Evolutionary conservation across 2,888 invertebrate species (phyloP), one percentile per base, ranked within the genome.

Genomic region (Scaptomyza flava): DNA sequence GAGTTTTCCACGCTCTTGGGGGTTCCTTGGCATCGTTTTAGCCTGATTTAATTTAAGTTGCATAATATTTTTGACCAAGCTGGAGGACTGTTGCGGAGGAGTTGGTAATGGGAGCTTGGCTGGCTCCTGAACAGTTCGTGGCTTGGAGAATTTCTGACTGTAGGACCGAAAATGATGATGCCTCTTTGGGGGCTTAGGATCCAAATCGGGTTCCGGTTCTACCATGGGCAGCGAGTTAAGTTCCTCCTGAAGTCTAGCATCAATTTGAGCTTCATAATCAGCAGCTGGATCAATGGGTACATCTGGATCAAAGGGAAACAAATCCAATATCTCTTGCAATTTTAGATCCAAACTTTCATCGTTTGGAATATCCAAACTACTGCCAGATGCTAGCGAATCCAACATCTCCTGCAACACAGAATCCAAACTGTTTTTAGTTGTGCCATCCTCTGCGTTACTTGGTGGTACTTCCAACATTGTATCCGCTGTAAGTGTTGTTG

Each of bases 221-320:
- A 79, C 52, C 47, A 75, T 50, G 5, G 79, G 79, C 33, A 79
- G 36, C 0, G 79, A 69, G 30, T 84, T 48, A 0, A 79, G 64
- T 42, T 81, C 79, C 17, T 64, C 70, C 51, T 74, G 69, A 30
- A 79, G 50, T 0, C 79, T 50, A 0, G 85, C 85, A 33, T 79
- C 79, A 2, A 79, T 73, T 3, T 65, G 53, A 0, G 47, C 70
- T 27, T 79, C 75, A 2, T 52, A n/a, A 7, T 52, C 56, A 6
- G 38, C 23, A 0, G 8, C 17, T 6, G 48, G 34, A 20, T 36
- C 27, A 0, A 12, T n/a, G 4, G 41, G 1, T 2, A 5, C 8
- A 1, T 17, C 23, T 1, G 27, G 1, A 6, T 3, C 9, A 1
- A 7, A 12, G 4, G 51, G 36, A n/a, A 46, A 27, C 7, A 45